Percentiles rank a stretch among this genome's conserved stretches.
Evolutionary conservation across 2,888 invertebrate species (phyloP).

Genomic region (Philereme transversata): DNA sequence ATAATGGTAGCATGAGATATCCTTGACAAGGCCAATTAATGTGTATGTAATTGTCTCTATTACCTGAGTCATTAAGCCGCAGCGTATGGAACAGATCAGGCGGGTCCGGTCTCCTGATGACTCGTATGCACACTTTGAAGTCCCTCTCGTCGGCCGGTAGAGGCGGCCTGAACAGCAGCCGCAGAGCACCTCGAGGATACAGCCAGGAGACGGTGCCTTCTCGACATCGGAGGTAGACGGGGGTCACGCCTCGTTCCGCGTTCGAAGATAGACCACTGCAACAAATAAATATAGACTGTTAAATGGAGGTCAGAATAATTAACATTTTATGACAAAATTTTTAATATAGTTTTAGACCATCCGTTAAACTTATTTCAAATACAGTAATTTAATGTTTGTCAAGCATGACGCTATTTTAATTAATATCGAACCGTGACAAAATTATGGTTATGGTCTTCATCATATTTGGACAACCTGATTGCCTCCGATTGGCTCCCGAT

Average conservation of each 20-base stretch:
- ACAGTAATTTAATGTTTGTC: constrained; percentile 6
- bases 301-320: too few relatives aligned
- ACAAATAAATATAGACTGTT: constrained; percentile 37
- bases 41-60: constrained; percentile 18
- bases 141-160: constrained; percentile 84
- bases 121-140: constrained; percentile 88
- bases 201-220: constrained; percentile 89
- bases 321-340: too few relatives aligned
- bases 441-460: constrained; percentile 51
- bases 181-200: constrained; percentile 89
- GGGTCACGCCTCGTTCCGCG: constrained; percentile 87
- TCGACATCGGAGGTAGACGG: constrained; percentile 90
- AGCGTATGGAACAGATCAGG: constrained; percentile 82
- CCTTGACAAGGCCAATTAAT: constrained; percentile 21
- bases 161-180: constrained; percentile 86
- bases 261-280: constrained; percentile 83
- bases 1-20: constrained; percentile 18
- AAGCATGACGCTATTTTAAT: constrained; percentile 21
- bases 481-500: constrained; percentile 44
- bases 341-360: too few relatives aligned
- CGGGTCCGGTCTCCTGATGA: constrained; percentile 79
- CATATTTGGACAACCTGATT: constrained; percentile 68
- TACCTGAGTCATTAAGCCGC: constrained; percentile 67
- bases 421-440: constrained; percentile 43
- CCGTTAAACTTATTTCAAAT: constrained; percentile 5